Percentiles rank a stretch among this genome's conserved stretches.
Evolutionary conservation across 2,888 invertebrate species (phyloP).

Genomic region (Drosophila parthenogenetica): DNA sequence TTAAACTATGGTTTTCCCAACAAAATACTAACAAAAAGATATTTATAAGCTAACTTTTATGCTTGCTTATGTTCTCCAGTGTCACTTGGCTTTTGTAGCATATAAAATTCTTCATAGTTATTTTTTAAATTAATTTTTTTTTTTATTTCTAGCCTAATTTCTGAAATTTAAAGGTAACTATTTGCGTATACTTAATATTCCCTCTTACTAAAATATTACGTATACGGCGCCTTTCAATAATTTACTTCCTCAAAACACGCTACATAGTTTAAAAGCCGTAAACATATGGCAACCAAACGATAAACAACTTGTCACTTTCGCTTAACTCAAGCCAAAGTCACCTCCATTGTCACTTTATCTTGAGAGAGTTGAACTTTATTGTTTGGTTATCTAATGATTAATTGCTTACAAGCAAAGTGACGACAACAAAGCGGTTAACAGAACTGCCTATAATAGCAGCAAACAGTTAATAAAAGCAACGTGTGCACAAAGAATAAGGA

Average conservation of each 20-base stretch:
- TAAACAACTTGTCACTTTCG: conserved; percentile 4
- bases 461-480: background rate
- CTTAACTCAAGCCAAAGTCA: background rate
- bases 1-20: too few species aligned
- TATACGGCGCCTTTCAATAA: too few species aligned
- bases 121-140: too few species aligned
- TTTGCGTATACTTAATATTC: too few species aligned
- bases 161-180: too few species aligned
- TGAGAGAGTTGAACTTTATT: background rate
- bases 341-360: conserved; percentile 6
- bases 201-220: too few species aligned
- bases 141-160: too few species aligned
- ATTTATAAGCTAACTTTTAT: too few species aligned
- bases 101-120: too few species aligned
- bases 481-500: background rate
- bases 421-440: conserved; percentile 10
- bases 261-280: background rate
- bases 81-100: too few species aligned
- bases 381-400: conserved; percentile 19
- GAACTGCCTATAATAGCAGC: background rate
- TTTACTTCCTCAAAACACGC: background rate
- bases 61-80: too few species aligned
- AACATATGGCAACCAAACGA: background rate
- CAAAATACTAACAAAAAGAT: too few species aligned
- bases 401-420: conserved; percentile 12